phyloP scores from a whole-genome alignment of 2,797 vertebrate genomes.

The Sebastes nivosus region DNA sequence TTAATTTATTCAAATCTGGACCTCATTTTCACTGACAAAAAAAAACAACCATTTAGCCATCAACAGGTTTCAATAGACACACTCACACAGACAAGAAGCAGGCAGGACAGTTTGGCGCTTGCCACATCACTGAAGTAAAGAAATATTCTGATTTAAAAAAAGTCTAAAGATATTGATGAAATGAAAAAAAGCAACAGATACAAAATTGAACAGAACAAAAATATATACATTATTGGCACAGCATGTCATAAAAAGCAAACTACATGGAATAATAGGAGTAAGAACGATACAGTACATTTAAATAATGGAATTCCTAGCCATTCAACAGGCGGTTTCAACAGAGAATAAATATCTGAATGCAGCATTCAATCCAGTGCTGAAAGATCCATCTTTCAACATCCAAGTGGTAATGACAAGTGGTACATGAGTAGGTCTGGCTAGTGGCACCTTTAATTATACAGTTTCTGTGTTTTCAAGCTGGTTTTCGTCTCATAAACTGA shows the following conservation, averaged over 20 bases:
- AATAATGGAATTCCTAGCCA: slow-evolving; percentile 2
- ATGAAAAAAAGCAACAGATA: background rate
- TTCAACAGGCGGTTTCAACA: slow-evolving; percentile 7
- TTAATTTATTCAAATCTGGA: slow-evolving; percentile 75
- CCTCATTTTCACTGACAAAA: slow-evolving; percentile 65
- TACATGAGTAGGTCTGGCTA: slow-evolving; percentile 1
- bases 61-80: slow-evolving; percentile 47
- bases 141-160: slow-evolving; percentile 29
- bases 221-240: slow-evolving; percentile 60
- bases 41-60: slow-evolving; percentile 36
- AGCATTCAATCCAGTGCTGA: slow-evolving; percentile 18
- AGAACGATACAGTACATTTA: slow-evolving; percentile 30
- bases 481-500: background rate
- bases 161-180: slow-evolving; percentile 2
- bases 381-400: background rate
- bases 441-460: slow-evolving; percentile 2
- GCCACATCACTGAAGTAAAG: slow-evolving; percentile 43
- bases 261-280: slow-evolving; percentile 14
- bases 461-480: slow-evolving; percentile 5
- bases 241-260: slow-evolving; percentile 45
- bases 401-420: background rate
- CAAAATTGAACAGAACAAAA: slow-evolving; percentile 28
- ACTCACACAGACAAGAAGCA: slow-evolving; percentile 51
- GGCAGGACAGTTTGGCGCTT: slow-evolving; percentile 36
- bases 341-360: slow-evolving; percentile 31